Conservation (phyloP, 1,140 invertebrate genomes). For the Caenorhabditis latens region DNA sequence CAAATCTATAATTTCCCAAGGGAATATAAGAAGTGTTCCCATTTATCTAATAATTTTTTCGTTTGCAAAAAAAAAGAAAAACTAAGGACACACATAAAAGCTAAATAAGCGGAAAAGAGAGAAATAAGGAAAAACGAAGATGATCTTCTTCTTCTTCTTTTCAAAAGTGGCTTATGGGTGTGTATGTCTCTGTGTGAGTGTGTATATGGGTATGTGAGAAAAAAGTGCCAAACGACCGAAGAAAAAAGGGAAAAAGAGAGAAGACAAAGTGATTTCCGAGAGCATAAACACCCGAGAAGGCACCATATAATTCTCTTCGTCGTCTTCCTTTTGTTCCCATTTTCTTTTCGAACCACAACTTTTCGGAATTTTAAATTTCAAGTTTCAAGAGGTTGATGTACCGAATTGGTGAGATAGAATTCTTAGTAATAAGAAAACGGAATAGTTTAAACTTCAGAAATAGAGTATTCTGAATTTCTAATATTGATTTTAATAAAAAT, state of each 20-base stretch:
- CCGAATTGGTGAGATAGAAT: no score
- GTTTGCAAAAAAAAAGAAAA: background rate
- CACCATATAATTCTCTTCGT: conserved; percentile 8
- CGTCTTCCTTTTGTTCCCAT: background rate
- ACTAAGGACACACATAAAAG: background rate
- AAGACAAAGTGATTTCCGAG: conserved; percentile 49
- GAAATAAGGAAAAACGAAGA: background rate
- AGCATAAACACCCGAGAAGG: conserved; percentile 22
- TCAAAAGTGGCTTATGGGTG: conserved; percentile 45
- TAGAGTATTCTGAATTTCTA: no score
- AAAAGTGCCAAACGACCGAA: background rate
- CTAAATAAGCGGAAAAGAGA: background rate
- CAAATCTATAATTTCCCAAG: no score
- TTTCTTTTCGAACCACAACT: background rate
- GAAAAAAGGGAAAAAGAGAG: background rate
- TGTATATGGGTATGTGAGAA: conserved; percentile 9
- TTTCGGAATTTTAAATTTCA: background rate
- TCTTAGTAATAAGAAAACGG: no score
- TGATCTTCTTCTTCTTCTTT: background rate
- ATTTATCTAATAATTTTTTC: background rate
- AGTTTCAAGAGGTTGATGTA: no score
- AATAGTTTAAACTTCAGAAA: no score
- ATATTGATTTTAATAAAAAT: no score
- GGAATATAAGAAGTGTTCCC: no score
- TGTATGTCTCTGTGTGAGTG: background rate